These are phyloP conservation scores for Anguilla pacifica DNA, from an alignment of 2,797 vertebrate species.

Conservation along the genomic window DNA sequence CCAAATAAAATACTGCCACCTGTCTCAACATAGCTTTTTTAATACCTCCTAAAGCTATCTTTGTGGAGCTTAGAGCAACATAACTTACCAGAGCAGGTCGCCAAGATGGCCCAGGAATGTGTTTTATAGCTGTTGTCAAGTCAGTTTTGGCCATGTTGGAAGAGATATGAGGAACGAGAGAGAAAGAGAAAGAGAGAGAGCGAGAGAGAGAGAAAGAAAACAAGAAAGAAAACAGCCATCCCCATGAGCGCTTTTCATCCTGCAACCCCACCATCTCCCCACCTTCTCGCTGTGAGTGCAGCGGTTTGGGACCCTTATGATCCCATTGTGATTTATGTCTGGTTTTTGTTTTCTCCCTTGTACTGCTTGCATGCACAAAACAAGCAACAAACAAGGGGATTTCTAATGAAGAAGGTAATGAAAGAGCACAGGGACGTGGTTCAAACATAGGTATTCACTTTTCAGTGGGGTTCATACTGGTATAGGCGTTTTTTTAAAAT, in stretches of 20 bases:
- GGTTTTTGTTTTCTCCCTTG: not conserved
- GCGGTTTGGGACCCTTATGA: not conserved
- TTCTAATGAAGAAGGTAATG: not conserved
- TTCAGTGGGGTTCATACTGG: not conserved
- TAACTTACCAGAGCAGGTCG: constrained; percentile 28
- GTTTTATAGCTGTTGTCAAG: constrained; percentile 29
- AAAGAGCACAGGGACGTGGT: not conserved
- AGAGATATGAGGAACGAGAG: not conserved
- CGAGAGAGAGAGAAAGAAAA: not conserved
- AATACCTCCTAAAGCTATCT: constrained; percentile 41
- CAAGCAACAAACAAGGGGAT: constrained; percentile 9
- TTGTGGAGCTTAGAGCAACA: constrained; percentile 28
- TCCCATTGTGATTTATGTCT: not conserved
- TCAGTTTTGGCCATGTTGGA: constrained; percentile 3
- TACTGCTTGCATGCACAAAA: not conserved
- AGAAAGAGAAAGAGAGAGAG: not conserved
- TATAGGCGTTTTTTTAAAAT: not conserved
- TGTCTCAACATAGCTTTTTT: constrained; percentile 31
- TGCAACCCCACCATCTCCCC: not conserved
- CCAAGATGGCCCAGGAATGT: constrained; percentile 34
- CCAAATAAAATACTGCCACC: constrained; percentile 35
- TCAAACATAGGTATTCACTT: not conserved
- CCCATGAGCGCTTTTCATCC: not conserved
- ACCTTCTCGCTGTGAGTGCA: not conserved
- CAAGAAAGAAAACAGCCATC: not conserved